Base-by-base conservation (phyloP, 2,113 vertebrate species). In the Macroglossus sobrinus region DNA sequence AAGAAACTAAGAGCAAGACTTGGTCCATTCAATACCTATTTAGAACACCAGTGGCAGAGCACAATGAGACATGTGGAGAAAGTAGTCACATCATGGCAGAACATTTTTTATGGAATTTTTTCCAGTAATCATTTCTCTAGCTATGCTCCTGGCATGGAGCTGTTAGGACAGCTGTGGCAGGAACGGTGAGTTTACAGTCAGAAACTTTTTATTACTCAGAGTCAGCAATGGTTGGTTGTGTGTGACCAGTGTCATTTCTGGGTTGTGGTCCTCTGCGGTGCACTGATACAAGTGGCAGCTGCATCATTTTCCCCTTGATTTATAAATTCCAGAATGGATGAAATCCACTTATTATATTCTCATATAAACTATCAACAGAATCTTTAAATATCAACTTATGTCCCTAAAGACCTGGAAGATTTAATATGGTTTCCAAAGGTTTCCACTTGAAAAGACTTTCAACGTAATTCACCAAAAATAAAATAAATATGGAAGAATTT, bases 371-470 rank as follows among this genome's bases (percentile, higher is more conserved):
- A 63, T 3, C 7, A 3, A 80, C 26, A 91, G 82, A 85, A 69
- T 96, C 35, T 86, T 87, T 84, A 80, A 89, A 33, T 57, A 94
- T 71, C 74, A 89, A 64, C 47, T n/a, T 75, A 47, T 24, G 19
- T 18, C 18, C 69, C 16, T 22, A 35, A 69, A 35, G 7, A 90
- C 47, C 50, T 76, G n/a, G 38, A 89, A 96, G 33, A 81, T 53
- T 81, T 87, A 93, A 78, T 71, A 13, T 59, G 28, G 15, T 47
- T 92, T 95, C 66, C 90, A 92, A 95, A 92, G 53, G 28, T 33
- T 81, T 85, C 38, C 33, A 80, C 57, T 86, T 91, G 45, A 89
- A 94, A 92, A 86, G 6, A 66, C n/a, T 94, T 92, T 55, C 53
- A 19, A 55, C 38, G 14, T 55, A 59, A 82, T 79, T 94, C 82